Evolutionary conservation across 2,888 invertebrate species (phyloP).

Genomic region (Sisyra terminalis): DNA sequence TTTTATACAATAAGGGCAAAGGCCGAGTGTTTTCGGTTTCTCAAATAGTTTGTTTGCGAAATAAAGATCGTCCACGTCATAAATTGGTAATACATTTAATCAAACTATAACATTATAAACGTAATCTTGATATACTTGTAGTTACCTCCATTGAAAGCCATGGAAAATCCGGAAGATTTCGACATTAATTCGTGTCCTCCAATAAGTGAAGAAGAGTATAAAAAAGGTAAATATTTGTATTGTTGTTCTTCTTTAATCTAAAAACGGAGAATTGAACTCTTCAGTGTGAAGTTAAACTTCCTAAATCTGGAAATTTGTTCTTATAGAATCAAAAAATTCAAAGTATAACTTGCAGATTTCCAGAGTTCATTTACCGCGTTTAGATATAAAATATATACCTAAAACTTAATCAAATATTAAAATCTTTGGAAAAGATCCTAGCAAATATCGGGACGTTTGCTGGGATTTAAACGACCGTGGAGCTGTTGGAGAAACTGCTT

Average conservation of each 20-base stretch:
- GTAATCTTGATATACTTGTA: constrained; percentile 19
- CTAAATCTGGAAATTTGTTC: too few species aligned
- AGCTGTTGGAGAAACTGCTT: constrained; percentile 87
- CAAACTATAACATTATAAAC: neutral
- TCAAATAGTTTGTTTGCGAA: constrained; percentile 71
- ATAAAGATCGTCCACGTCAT: constrained; percentile 67
- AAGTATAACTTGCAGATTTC: too few species aligned
- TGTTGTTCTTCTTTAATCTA: too few species aligned
- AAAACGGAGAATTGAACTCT: too few species aligned
- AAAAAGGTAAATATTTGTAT: constrained; percentile 21
- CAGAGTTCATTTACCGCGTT: too few species aligned
- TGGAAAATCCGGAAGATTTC: constrained; percentile 76
- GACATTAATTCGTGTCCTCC: constrained; percentile 62
- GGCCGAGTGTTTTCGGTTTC: constrained; percentile 84
- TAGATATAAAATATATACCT: constrained; percentile 40
- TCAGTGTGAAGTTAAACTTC: too few species aligned
- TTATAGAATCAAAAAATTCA: too few species aligned
- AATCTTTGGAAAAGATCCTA: constrained; percentile 32
- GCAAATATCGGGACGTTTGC: constrained; percentile 67
- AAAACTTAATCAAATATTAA: constrained; percentile 15
- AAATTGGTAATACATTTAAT: constrained; percentile 39
- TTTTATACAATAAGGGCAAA: constrained; percentile 83
- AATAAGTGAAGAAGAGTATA: constrained; percentile 32
- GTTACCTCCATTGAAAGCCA: constrained; percentile 56
- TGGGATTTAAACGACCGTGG: constrained; percentile 87